A percentile compares a stretch with the other conserved stretches of the same genome.
These are phyloP conservation scores for Otis tarda DNA, from an alignment of 2,113 vertebrate genomes.

Conservation along the genomic window DNA sequence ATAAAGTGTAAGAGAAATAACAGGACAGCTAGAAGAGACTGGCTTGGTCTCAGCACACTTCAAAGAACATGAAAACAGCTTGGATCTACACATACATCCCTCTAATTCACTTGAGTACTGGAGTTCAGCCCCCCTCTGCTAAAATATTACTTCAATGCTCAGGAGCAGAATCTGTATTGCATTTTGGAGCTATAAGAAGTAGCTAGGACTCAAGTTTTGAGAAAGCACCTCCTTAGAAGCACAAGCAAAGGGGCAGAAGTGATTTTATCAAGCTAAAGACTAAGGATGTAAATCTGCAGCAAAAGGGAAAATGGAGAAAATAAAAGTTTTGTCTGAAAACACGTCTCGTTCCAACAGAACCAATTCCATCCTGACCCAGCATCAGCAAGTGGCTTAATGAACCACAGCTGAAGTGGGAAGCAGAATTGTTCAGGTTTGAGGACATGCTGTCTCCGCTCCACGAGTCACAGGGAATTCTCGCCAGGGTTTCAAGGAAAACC, in stretches of 20 bases:
- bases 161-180: not conserved
- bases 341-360: conserved; percentile 7
- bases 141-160: not conserved
- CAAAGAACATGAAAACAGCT: not conserved
- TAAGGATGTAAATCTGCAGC: not conserved
- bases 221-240: not conserved
- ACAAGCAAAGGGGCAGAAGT: not conserved
- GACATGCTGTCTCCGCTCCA: not conserved
- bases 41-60: not conserved
- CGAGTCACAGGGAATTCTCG: not conserved
- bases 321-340: not conserved
- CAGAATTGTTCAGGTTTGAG: not conserved
- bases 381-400: conserved; percentile 29
- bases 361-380: not conserved
- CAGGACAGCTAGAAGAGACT: not conserved
- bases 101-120: not conserved
- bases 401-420: conserved; percentile 21
- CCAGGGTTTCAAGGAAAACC: not conserved
- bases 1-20: conserved; percentile 19
- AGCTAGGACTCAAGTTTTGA: not conserved
- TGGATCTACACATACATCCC: not conserved
- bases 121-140: not conserved
- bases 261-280: conserved; percentile 8
- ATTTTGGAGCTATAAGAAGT: conserved; percentile 19
- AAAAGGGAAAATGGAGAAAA: conserved; percentile 26